Base-by-base conservation (phyloP, 2,888 invertebrate genomes). In the Lucinisca nassula region DNA sequence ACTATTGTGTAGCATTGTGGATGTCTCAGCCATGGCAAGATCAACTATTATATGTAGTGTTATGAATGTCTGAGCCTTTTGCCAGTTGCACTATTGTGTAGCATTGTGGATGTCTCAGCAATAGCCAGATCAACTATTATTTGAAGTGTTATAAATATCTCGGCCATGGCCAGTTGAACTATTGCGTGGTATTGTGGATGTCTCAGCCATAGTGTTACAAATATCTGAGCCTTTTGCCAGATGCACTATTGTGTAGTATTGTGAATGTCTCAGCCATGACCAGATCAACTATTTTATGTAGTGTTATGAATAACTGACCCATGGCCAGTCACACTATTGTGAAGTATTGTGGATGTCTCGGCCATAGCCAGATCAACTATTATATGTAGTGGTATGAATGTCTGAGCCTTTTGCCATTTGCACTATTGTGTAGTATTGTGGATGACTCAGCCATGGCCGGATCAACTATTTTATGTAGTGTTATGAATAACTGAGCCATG, bases 391-490 rank as follows among this genome's bases (percentile, higher is more conserved):
- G n/a, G n/a, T n/a, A n/a, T n/a, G n/a, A n/a, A n/a, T n/a, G n/a
- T n/a, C 21, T 92, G 94, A 92, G 92, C 93, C 94, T 94, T 95
- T 94, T 94, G 94, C 94, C 94, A 92, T n/a, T n/a, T n/a, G n/a
- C n/a, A n/a, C 81, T 75, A 70, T 82, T 58, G 37, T 40, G 83
- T 14, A 45, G 79, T 84, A 17, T 67, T 70, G 72, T 75, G 79
- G 84, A n/a, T 58, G 87, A 77, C 87, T 85, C 89, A 58, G 80
- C 10, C 82, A 81, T 84, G 87, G 84, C 86, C 88, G 49, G 61
- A 8, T 17, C 32, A 4, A n/a, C n/a, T n/a, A n/a, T n/a, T n/a
- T n/a, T n/a, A n/a, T n/a, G n/a, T n/a, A n/a, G n/a, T n/a, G n/a
- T n/a, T n/a, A n/a, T n/a, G n/a, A n/a, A n/a, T n/a, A n/a, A n/a